These are phyloP conservation scores for Apotomis capreana DNA, from an alignment of 2,888 invertebrate genomes.

Conservation along the genomic window DNA sequence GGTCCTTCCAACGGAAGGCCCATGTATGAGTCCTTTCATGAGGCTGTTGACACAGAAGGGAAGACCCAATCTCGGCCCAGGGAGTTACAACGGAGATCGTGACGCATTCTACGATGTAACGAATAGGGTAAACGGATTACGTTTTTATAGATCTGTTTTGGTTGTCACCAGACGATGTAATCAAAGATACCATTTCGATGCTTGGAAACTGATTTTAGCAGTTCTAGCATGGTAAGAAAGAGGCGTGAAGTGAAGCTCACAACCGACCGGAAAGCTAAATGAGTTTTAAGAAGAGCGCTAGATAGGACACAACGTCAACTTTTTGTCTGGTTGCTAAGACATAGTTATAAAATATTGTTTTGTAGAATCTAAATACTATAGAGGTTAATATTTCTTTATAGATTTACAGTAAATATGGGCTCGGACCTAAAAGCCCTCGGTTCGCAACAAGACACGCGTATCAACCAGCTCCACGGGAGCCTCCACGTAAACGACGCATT, in stretches of 20 bases:
- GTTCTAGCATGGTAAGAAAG: too few species aligned
- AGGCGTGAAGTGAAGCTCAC: too few species aligned
- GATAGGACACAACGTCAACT: too few species aligned
- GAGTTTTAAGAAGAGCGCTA: too few species aligned
- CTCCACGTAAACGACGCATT: conserved; percentile 48
- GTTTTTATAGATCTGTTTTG: background rate
- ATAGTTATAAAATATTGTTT: too few species aligned
- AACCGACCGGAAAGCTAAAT: too few species aligned
- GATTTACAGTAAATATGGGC: conserved; percentile 67
- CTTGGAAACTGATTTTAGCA: too few species aligned
- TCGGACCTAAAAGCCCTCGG: conserved; percentile 67
- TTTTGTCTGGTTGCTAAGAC: too few species aligned
- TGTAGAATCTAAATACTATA: too few species aligned
- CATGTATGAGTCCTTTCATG: conserved; percentile 77
- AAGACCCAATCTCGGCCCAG: conserved; percentile 64
- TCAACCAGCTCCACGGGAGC: conserved; percentile 69
- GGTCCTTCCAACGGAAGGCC: conserved; percentile 72
- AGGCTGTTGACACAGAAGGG: conserved; percentile 61
- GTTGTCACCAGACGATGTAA: too few species aligned
- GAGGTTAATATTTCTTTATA: conserved; percentile 45
- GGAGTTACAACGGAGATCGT: conserved; percentile 58
- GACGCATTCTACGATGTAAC: conserved; percentile 69
- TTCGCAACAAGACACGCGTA: conserved; percentile 69
- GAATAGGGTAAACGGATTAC: conserved; percentile 58
- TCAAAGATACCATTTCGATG: too few species aligned